Evolutionary conservation across 2,888 invertebrate genomes (phyloP), one percentile per base, ranked within the genome.

Genomic region (Drepana falcataria): DNA sequence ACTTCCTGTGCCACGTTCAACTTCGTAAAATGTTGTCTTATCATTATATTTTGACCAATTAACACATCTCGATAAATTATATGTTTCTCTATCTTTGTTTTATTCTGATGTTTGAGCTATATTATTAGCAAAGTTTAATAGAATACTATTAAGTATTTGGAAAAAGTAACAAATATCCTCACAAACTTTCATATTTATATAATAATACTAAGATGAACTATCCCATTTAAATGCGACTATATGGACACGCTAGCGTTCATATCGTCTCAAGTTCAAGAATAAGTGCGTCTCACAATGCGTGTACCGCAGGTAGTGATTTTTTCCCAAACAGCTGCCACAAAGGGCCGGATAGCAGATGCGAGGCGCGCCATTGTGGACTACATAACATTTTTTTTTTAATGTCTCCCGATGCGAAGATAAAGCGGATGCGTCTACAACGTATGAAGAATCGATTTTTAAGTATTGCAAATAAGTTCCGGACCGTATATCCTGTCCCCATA

Each of bases 331-430:
- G 75, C 87, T 87, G 83, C 87, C 86, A 78, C 68, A 75, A 73
- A 75, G 71, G 70, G 72, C 78, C 78, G 83, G 80, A 79, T 74
- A 76, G 86, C 87, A 87, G 87, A 86, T 87, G 87, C 75, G 75
- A 79, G 74, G 68, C 75, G 71, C 61, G 59, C 77, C 77, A 78
- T 85, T 84, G 78, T 83, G 55, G 54, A 58, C 55, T 55, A n/a
- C n/a, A n/a, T n/a, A n/a, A 57, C 53, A 52, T 48, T 64, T 62
- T 66, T 70, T 79, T 81, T 82, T 76, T 79, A 59, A 63, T 66
- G 61, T n/a, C n/a, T 60, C 61, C 66, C 58, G 64, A 57, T 58
- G 60, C 59, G 51, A 65, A 64, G 67, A 73, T 69, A 65, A 65
- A 68, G 68, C 69, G 73, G 72, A 73, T 73, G 73, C 65, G 59